Conservation (phyloP, 2,888 invertebrate species). For the Drosophila greeni region DNA sequence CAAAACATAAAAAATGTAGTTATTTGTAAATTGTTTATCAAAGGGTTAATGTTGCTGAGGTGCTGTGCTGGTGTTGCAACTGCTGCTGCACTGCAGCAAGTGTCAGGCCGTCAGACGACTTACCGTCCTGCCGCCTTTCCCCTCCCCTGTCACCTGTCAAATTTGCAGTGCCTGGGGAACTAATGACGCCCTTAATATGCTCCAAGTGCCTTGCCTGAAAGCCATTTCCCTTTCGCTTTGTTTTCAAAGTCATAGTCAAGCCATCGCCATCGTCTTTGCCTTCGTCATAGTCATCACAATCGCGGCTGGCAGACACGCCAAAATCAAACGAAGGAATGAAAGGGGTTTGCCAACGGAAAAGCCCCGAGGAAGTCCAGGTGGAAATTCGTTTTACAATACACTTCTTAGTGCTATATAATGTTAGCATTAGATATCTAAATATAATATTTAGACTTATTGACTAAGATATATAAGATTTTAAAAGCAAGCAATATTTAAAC, state of each 20-base stretch:
- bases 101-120: constrained; percentile 55
- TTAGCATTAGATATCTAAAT: background rate
- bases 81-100: constrained; percentile 63
- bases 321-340: constrained; percentile 59
- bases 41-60: constrained; percentile 36
- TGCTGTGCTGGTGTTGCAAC: constrained; percentile 2
- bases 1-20: too few species aligned
- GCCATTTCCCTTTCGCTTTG: constrained; percentile 62
- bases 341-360: constrained; percentile 40
- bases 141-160: constrained; percentile 60
- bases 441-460: background rate
- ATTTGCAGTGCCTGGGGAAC: constrained; percentile 71
- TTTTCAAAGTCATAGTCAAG: constrained; percentile 63
- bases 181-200: constrained; percentile 77
- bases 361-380: background rate
- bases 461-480: background rate
- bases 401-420: background rate
- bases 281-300: constrained; percentile 24
- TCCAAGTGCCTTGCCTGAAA: constrained; percentile 61
- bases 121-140: constrained; percentile 5
- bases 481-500: background rate
- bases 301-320: constrained; percentile 55
- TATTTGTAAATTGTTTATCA: background rate
- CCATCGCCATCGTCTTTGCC: constrained; percentile 21
- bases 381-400: constrained; percentile 16